Conservation (phyloP, 1,140 invertebrate species). For the Apocrypta bakeri region DNA sequence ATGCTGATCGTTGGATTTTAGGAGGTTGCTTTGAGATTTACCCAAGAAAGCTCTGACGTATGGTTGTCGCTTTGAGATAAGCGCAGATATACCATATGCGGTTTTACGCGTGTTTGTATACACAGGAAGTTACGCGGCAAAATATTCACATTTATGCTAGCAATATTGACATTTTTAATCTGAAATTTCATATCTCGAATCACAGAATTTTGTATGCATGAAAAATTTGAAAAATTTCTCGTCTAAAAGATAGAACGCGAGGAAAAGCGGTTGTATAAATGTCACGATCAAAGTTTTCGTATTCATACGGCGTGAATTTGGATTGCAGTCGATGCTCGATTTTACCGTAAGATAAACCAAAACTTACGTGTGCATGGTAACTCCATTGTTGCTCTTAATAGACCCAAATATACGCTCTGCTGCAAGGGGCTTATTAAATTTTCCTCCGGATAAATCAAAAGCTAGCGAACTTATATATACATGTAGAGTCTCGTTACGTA, state of each 20-base stretch:
- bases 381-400: neutral
- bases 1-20: neutral
- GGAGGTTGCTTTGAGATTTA: neutral
- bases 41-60: neutral
- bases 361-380: neutral
- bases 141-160: no score
- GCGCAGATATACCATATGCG: neutral
- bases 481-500: neutral
- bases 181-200: neutral
- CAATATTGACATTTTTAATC: neutral
- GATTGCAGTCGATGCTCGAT: neutral
- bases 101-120: neutral
- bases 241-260: no score
- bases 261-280: no score
- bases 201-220: no score
- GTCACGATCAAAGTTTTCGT: no score
- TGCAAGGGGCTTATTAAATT: neutral
- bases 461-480: no score
- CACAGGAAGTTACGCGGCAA: no score
- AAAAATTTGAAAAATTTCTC: no score
- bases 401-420: neutral
- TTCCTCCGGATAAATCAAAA: neutral
- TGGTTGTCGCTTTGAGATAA: neutral
- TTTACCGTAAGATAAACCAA: neutral
- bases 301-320: neutral